Percentiles rank a stretch among this genome's conserved stretches.
Conservation (phyloP, 2,113 vertebrate species). For the Synodontis membranacea region DNA sequence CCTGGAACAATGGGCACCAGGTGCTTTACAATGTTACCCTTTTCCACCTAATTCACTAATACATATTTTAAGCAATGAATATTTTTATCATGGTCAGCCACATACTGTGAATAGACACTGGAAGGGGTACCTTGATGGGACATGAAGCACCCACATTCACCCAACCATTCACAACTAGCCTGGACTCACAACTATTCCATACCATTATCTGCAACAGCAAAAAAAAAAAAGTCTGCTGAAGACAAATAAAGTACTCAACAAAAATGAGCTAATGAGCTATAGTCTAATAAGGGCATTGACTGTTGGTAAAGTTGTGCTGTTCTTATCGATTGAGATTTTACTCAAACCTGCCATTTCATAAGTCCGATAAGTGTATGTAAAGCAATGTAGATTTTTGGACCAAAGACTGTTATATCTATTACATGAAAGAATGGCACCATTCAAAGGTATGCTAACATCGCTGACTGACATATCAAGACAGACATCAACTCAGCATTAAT, state of each 20-base stretch:
- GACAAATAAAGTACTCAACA: neutral
- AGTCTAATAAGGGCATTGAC: conserved; percentile 82
- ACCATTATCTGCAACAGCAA: neutral
- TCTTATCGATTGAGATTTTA: conserved; percentile 40
- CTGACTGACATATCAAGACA: neutral
- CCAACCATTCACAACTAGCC: neutral
- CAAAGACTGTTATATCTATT: conserved; percentile 39
- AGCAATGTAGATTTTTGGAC: conserved; percentile 42
- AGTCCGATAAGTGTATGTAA: neutral
- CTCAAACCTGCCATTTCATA: conserved; percentile 25
- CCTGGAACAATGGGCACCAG: conserved; percentile 99
- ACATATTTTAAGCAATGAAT: conserved; percentile 80
- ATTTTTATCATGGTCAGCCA: conserved; percentile 57
- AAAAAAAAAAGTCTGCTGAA: conserved; percentile 58
- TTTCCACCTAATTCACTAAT: conserved; percentile 90
- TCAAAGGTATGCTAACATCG: neutral
- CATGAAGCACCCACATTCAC: neutral
- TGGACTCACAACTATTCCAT: too few species aligned
- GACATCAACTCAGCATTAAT: conserved; percentile 13
- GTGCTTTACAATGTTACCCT: conserved; percentile 97
- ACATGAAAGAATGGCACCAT: neutral
- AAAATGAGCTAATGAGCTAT: conserved; percentile 42
- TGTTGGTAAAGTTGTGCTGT: conserved; percentile 77
- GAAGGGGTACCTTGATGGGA: neutral
- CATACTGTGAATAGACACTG: neutral